Conservation (phyloP, 2,888 invertebrate genomes). For the Ectropis crepuscularia region DNA sequence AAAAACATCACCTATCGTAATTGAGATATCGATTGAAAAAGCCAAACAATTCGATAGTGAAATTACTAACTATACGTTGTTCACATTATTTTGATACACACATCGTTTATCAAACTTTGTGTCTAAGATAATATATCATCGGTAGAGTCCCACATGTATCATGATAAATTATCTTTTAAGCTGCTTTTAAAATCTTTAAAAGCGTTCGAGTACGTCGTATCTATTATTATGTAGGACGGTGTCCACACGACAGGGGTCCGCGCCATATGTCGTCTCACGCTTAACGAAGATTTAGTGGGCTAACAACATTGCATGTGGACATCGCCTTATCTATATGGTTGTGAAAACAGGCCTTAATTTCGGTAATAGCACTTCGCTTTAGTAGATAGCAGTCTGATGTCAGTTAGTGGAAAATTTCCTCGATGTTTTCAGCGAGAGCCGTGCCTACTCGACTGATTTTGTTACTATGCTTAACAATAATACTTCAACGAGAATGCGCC, state of each 20-base stretch:
- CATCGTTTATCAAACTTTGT: not conserved
- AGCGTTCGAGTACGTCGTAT: conserved; percentile 5
- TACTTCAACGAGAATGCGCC: too few species aligned
- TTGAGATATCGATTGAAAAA: too few species aligned
- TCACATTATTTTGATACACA: not conserved
- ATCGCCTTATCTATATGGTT: conserved; percentile 39
- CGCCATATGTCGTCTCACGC: conserved; percentile 59
- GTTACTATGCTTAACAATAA: too few species aligned
- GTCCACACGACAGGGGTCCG: conserved; percentile 45
- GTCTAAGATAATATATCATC: conserved; percentile 8
- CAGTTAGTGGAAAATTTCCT: not conserved
- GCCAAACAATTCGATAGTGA: too few species aligned
- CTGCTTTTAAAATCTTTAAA: conserved; percentile 7
- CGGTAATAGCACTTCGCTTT: conserved; percentile 17
- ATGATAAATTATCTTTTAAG: conserved; percentile 8
- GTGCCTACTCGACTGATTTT: not conserved
- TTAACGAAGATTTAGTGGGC: conserved; percentile 73
- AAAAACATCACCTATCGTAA: too few species aligned
- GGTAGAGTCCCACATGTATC: not conserved
- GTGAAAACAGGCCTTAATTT: conserved; percentile 36
- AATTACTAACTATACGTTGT: too few species aligned
- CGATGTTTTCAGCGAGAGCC: not conserved
- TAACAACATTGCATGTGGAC: conserved; percentile 50
- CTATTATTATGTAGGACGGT: conserved; percentile 26
- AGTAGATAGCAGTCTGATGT: not conserved